These are phyloP conservation scores for Sesamia inferens DNA, from an alignment of 2,888 invertebrate genomes.

Conservation along the genomic window DNA sequence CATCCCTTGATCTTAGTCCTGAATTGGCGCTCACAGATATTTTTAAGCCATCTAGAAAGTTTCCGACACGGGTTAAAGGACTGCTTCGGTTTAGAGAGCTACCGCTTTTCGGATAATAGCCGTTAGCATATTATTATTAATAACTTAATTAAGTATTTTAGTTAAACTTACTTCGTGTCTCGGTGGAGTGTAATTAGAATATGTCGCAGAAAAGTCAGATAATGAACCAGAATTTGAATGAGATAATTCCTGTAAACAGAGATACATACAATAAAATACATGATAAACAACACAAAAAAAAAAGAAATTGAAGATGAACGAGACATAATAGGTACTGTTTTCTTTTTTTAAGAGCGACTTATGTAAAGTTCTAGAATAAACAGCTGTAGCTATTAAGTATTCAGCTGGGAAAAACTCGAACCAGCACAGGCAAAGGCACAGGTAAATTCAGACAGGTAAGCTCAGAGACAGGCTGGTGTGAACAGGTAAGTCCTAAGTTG, in stretches of 20 bases:
- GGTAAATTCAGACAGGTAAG: constrained; percentile 27
- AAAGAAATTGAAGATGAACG: constrained; percentile 50
- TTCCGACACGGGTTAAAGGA: constrained; percentile 35
- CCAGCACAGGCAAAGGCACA: constrained; percentile 20
- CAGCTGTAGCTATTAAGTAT: constrained; percentile 50
- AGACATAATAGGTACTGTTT: constrained; percentile 50
- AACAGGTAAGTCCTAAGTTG: constrained; percentile 10
- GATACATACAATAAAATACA: constrained; percentile 52
- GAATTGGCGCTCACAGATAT: constrained; percentile 49
- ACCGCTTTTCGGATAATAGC: constrained; percentile 44
- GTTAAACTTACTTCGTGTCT: constrained; percentile 48
- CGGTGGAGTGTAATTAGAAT: constrained; percentile 54
- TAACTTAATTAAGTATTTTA: constrained; percentile 35
- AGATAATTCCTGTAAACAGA: constrained; percentile 47
- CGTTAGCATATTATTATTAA: constrained; percentile 27
- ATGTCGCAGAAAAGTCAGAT: constrained; percentile 38
- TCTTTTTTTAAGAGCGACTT: constrained; percentile 50
- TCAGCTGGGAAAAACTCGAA: constrained; percentile 41
- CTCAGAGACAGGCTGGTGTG: constrained; percentile 1
- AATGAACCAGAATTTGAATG: constrained; percentile 53
- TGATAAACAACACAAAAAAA: constrained; percentile 51
- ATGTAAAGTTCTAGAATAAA: constrained; percentile 51
- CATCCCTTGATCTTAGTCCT: constrained; percentile 51
- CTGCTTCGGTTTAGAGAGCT: constrained; percentile 41
- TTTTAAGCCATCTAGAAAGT: constrained; percentile 49